Evolutionary conservation across 1,140 invertebrate genomes (phyloP), one percentile per base, ranked within the genome.

Genomic region (Drosophila lowei): DNA sequence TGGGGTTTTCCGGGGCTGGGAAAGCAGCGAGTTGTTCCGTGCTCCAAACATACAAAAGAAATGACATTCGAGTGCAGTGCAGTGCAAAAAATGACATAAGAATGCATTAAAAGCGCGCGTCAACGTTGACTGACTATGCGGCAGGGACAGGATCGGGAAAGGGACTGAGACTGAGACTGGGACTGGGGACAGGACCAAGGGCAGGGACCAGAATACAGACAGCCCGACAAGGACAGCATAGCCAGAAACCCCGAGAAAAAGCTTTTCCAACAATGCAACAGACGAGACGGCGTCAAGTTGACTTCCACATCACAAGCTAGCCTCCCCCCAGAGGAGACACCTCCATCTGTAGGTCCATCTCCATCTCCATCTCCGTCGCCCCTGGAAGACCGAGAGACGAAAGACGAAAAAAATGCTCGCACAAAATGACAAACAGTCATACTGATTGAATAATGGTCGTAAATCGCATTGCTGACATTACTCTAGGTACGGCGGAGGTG

Each of bases 391-490:
- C 53, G 52, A 11, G n/a, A 42, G 44, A 55, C 23, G 23, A 5
- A 25, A 18, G 49, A 46, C 56, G 43, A 56, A 65, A 50, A 71
- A 64, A 43, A 58, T 71, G 78, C 73, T 73, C 66, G 72, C 76
- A 86, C 81, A 86, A 88, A 83, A 86, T 86, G 83, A 86, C 81
- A 86, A 88, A 86, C 83, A 88, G 81, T 86, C 81, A 88, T 86
- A 88, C 81, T 86, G 81, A 86, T 86, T 86, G 81, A 86, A 86
- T 86, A 86, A 86, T 86, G 81, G 81, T 88, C 81, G 81, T 88
- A 86, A 86, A 86, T 86, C 83, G 81, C 83, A 88, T 88, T 86
- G 81, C 70, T 72, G 81, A 88, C 81, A 83, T 72, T 55, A 81
- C 65, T 78, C 59, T 61, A 54, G 62, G 73, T 58, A 48, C 62